Base-by-base conservation (phyloP, 2,797 vertebrate species). In the Cossypha heuglini region DNA sequence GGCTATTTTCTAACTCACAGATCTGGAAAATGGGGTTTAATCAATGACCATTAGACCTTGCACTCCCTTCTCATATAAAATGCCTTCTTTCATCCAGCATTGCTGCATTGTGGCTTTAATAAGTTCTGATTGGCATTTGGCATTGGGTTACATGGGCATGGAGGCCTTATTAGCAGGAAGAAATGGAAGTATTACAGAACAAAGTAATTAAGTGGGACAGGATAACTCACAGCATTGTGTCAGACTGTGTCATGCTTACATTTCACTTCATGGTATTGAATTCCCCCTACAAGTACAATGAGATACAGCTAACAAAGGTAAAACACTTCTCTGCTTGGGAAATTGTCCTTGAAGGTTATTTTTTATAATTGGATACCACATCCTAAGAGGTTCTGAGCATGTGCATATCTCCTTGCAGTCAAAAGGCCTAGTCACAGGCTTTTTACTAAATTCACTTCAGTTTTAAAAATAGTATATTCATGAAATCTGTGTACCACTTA, bases 21-120 rank as follows among this genome's bases (percentile, higher is more conserved):
- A 83, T 96, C 97, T 95, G 97, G 96, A 97, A 97, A 97, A 97
- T 92, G 91, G 96, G 67, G 74, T 97, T 96, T 97, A 97, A 97
- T 97, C 97, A 96, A 96, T 95, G 95, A 96, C 96, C 96, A 96
- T 95, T 93, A 95, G 94, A 97, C 89, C 95, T 77, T 96, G 93
- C 1, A 1, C 81, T 96, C 76, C 42, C 54, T 94, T 92, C 89
- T 94, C 74, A 68, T 68, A 95, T 72, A 95, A 93, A 96, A 97
- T 93, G 89, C 67, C 73, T 95, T 91, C 75, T 79, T 92, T 88
- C 88, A 96, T 91, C 71, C 75, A 89, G 72, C 3, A 4, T 88
- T 93, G 79, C 74, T 85, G 42, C 57, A 66, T 40, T 68, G 62
- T 87, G 84, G 73, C 87, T 94, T 93, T 89, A 91, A 59, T 94